Evolutionary conservation across 2,113 vertebrate species (phyloP).

Genomic region (Columba livia): DNA sequence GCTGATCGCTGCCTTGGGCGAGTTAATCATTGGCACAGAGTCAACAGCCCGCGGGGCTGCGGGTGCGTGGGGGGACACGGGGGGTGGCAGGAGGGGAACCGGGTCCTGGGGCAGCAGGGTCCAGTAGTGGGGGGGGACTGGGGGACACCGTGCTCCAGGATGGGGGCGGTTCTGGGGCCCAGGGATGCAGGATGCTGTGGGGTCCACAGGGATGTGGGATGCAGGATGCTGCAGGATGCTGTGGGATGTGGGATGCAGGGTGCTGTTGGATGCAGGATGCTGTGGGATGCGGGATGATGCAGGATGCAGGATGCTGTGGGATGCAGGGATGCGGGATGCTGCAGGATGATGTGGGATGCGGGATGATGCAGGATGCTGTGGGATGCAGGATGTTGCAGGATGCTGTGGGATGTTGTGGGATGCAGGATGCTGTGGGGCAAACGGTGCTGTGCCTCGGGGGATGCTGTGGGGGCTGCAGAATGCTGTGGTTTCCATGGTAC

Average conservation of each 20-base stretch:
- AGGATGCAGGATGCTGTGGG: too few species aligned
- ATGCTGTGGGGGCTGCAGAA: neutral
- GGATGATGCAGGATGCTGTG: too few species aligned
- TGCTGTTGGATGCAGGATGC: too few species aligned
- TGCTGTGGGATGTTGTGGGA: neutral
- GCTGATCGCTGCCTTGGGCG: neutral
- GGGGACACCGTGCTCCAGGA: neutral
- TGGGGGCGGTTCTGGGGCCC: too few species aligned
- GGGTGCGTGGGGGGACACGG: neutral
- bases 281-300: too few species aligned
- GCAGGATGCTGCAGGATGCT: neutral
- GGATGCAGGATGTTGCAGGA: neutral
- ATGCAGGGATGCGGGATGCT: too few species aligned
- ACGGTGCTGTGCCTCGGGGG: neutral
- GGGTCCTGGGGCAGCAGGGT: neutral
- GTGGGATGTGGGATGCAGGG: too few species aligned
- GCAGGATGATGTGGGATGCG: too few species aligned
- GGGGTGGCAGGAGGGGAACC: neutral
- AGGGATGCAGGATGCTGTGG: neutral
- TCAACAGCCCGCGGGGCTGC: neutral
- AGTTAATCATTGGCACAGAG: neutral
- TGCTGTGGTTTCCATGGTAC: accelerated
- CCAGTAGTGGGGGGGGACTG: neutral
- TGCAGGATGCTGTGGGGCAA: too few species aligned
- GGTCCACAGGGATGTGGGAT: neutral